Evolutionary conservation across 2,797 vertebrate genomes (phyloP), one percentile per base, ranked within the genome.

Genomic region (Rhinatrema bivittatum): DNA sequence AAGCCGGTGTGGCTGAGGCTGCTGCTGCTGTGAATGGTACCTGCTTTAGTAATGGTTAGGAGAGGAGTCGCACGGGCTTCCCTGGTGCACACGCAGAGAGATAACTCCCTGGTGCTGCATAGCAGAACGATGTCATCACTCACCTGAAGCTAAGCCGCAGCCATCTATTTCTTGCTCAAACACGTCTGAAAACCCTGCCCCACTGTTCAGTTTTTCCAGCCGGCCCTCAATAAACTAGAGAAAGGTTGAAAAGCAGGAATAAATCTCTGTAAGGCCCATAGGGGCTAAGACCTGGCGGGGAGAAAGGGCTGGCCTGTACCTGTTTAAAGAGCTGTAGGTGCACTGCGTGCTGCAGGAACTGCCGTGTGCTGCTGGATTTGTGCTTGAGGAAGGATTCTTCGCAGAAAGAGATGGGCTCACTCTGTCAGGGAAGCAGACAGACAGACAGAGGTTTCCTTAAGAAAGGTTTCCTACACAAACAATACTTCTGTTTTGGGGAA

Each of bases 241-340:
- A 32, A 18, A 17, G 4, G 27, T 3, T 9, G 4, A 24, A 14
- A 9, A 13, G 14, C 7, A 14, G 25, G 32, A 20, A 25, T 26
- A 21, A 17, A 7, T 7, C 25, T 3, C 1, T 14, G 12, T 15
- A 25, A 26, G 15, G n/a, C n/a, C n/a, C n/a, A n/a, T n/a, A n/a
- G 6, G 28, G 5, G 28, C 28, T n/a, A 8, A 28, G 16, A 5
- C 16, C n/a, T n/a, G 16, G 16, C 4, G 16, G 16, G 20, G 2
- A 15, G 32, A 32, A 32, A n/a, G n/a, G n/a, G n/a, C n/a, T n/a
- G n/a, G n/a, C 14, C 1, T 3, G 0, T 63, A 94, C 91, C 88
- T 95, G 86, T 60, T 89, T 91, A 72, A 95, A 95, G 33, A 85
- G 85, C 68, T 95, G 92, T 28, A 91, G 68, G 52, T 95, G 91